Evolutionary conservation across 2,888 invertebrate genomes (phyloP).

Genomic region (Abscondita cerata): DNA sequence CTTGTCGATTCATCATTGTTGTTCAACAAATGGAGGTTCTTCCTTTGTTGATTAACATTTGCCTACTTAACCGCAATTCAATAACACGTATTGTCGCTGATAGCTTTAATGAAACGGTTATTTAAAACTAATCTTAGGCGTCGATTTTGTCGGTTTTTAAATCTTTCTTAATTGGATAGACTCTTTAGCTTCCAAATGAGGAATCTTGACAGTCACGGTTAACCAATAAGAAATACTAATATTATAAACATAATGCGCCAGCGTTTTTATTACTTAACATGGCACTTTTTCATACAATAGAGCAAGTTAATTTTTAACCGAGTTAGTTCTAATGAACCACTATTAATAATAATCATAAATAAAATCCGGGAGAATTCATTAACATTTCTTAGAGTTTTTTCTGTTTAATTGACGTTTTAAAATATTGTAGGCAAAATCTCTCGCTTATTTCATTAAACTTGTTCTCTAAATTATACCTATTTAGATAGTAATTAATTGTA

Average conservation of each 20-base stretch:
- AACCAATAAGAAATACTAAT: slow-evolving; percentile 32
- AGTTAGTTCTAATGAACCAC: slow-evolving; percentile 22
- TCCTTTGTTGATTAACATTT: slow-evolving; percentile 55
- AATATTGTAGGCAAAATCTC: slow-evolving; percentile 17
- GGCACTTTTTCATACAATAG: slow-evolving; percentile 28
- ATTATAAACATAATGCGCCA: slow-evolving; percentile 30
- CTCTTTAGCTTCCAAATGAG: slow-evolving; percentile 37
- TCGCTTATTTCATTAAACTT: slow-evolving; percentile 16
- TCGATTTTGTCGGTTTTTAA: slow-evolving; percentile 41
- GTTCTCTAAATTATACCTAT: slow-evolving; percentile 23
- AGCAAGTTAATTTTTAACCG: slow-evolving; percentile 18
- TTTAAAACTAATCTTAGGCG: slow-evolving; percentile 40
- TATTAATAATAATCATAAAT: slow-evolving; percentile 23
- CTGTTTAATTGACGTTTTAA: slow-evolving; percentile 17
- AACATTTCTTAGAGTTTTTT: slow-evolving; percentile 8
- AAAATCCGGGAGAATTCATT: slow-evolving; percentile 18
- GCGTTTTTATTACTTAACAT: slow-evolving; percentile 29
- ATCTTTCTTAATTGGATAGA: slow-evolving; percentile 45
- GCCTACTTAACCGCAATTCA: slow-evolving; percentile 51
- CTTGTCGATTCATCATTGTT: slow-evolving; percentile 55
- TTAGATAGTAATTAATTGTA: slow-evolving; percentile 28
- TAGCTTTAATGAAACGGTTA: slow-evolving; percentile 46
- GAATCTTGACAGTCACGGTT: slow-evolving; percentile 40
- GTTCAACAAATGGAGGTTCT: slow-evolving; percentile 53
- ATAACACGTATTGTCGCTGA: slow-evolving; percentile 47